phyloP scores from a whole-genome alignment of 2,113 vertebrate genomes.

The Leptobrachium ailaonicum region DNA sequence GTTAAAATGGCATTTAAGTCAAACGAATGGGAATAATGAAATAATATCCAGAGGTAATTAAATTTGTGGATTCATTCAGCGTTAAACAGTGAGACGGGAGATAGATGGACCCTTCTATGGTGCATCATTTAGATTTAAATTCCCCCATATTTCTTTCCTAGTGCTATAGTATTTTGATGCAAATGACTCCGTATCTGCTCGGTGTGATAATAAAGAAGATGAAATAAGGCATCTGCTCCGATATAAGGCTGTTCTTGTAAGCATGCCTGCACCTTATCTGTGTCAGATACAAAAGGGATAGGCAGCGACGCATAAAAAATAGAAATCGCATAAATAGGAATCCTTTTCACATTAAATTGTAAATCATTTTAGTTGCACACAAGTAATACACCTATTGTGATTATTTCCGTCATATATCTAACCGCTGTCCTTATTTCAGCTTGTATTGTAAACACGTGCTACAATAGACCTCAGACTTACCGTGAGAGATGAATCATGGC shows the following conservation, averaged over 20 bases:
- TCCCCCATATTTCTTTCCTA: not conserved
- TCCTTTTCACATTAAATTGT: too few relatives aligned
- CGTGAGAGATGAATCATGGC: too few relatives aligned
- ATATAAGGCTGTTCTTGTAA: not conserved
- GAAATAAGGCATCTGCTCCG: not conserved
- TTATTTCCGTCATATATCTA: too few relatives aligned
- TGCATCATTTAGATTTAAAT: not conserved
- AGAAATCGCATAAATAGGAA: not conserved
- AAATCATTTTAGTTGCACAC: too few relatives aligned
- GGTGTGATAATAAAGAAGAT: not conserved
- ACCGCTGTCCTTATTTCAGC: too few relatives aligned
- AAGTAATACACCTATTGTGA: too few relatives aligned
- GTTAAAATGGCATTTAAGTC: not conserved
- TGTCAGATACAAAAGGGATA: not conserved
- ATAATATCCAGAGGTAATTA: constrained; percentile 20
- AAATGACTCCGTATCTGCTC: not conserved
- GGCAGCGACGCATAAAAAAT: not conserved
- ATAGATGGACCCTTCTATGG: not conserved
- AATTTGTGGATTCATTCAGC: constrained; percentile 9
- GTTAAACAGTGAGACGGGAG: not conserved
- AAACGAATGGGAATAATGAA: not conserved
- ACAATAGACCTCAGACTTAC: too few relatives aligned
- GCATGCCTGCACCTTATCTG: not conserved
- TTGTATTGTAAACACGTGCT: too few relatives aligned
- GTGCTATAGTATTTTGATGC: not conserved